Conservation (phyloP, 2,797 vertebrate genomes). For the Chaenodraco wilsoni region DNA sequence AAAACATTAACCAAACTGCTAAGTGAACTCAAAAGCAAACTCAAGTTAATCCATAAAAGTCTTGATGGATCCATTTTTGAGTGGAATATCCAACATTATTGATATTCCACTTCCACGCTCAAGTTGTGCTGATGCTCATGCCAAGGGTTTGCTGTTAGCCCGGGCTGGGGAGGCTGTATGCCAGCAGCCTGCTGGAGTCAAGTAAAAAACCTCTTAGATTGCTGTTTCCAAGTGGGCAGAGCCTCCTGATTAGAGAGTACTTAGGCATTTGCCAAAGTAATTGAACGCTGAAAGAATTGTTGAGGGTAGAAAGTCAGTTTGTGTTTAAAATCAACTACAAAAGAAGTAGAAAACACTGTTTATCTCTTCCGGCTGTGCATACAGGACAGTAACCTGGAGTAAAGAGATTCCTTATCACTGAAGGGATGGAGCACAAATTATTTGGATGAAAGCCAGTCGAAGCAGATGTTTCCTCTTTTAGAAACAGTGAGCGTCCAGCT, state of each 20-base stretch:
- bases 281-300: slow-evolving; percentile 46
- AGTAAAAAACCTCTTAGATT: slow-evolving; percentile 47
- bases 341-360: slow-evolving; percentile 25
- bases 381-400: not conserved
- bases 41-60: slow-evolving; percentile 18
- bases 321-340: slow-evolving; percentile 35
- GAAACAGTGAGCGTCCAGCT: slow-evolving; percentile 23
- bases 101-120: slow-evolving; percentile 45
- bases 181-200: slow-evolving; percentile 55
- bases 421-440: slow-evolving; percentile 10
- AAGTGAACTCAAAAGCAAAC: slow-evolving; percentile 30
- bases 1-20: slow-evolving; percentile 13
- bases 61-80: slow-evolving; percentile 33
- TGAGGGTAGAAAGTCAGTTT: slow-evolving; percentile 19
- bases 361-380: not conserved
- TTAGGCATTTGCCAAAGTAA: slow-evolving; percentile 53
- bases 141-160: slow-evolving; percentile 53
- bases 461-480: not conserved
- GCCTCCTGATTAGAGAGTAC: slow-evolving; percentile 50
- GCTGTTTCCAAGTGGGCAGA: slow-evolving; percentile 64
- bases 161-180: slow-evolving; percentile 39
- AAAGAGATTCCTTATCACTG: slow-evolving; percentile 1
- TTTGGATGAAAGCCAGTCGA: not conserved
- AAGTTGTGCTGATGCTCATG: slow-evolving; percentile 46
- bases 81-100: slow-evolving; percentile 40